phyloP scores from a whole-genome alignment of 2,113 vertebrate genomes.

The Origma solitaria region DNA sequence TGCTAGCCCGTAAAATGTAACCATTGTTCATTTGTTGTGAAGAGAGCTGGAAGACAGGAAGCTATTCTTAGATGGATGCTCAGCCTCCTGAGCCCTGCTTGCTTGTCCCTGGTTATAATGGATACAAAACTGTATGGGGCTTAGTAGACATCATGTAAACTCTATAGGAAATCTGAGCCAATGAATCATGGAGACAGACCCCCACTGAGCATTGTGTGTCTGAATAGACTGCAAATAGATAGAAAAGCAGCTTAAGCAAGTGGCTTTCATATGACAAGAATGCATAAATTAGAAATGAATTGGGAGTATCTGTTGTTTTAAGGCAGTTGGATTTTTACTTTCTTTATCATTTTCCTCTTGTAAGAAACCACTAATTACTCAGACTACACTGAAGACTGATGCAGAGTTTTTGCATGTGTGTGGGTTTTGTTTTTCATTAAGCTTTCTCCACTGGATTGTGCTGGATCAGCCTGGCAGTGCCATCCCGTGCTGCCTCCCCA shows the following conservation, averaged over 20 bases:
- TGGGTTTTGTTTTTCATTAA: constrained; percentile 5
- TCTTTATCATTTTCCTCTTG: neutral
- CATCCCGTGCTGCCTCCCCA: neutral
- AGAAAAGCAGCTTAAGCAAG: constrained; percentile 72
- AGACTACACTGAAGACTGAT: neutral
- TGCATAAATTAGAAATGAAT: constrained; percentile 68
- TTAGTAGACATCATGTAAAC: constrained; percentile 78
- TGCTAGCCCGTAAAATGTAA: constrained; percentile 64
- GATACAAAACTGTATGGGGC: constrained; percentile 79
- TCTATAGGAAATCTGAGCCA: constrained; percentile 77
- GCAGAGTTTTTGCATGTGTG: neutral
- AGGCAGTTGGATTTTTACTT: constrained; percentile 13
- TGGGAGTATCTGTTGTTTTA: constrained; percentile 63
- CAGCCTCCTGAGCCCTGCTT: constrained; percentile 70
- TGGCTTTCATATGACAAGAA: constrained; percentile 68
- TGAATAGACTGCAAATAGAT: constrained; percentile 77
- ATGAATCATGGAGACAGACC: constrained; percentile 76
- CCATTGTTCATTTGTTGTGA: constrained; percentile 72
- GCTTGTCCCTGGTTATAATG: constrained; percentile 76
- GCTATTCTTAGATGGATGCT: constrained; percentile 72
- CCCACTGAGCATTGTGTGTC: constrained; percentile 74
- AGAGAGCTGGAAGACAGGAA: constrained; percentile 63
- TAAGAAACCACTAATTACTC: constrained; percentile 34
- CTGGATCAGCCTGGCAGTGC: neutral
- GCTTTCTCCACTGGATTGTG: accelerated